Evolutionary conservation across 92 coral and sea anemone species (phyloP).

Genomic region (Zoanthus solanderi): DNA sequence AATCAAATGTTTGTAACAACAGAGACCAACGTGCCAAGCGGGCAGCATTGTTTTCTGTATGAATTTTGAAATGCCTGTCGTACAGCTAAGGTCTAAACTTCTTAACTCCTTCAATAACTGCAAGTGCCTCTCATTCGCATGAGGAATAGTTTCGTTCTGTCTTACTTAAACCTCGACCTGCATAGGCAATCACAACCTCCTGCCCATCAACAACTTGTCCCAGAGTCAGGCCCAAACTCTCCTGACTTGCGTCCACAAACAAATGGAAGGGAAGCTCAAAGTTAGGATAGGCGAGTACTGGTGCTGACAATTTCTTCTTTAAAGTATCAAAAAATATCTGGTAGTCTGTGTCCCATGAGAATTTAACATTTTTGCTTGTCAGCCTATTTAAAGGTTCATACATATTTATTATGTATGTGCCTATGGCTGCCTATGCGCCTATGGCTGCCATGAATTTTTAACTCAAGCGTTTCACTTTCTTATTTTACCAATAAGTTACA

Average conservation of each 20-base stretch:
- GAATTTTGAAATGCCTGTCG: slow-evolving; percentile 34
- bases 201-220: slow-evolving; percentile 42
- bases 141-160: slow-evolving; percentile 45
- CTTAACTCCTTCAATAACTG: slow-evolving; percentile 43
- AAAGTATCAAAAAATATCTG: slow-evolving; percentile 23
- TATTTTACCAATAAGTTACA: too few species aligned
- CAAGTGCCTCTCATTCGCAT: neutral
- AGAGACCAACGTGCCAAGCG: slow-evolving; percentile 52
- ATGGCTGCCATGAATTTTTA: too few species aligned
- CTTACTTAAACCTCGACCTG: slow-evolving; percentile 44
- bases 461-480: too few species aligned
- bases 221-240: slow-evolving; percentile 41
- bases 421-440: too few species aligned
- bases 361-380: slow-evolving; percentile 25
- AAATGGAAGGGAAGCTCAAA: slow-evolving; percentile 29
- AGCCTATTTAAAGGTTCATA: slow-evolving; percentile 20
- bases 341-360: slow-evolving; percentile 31
- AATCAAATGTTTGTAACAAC: slow-evolving; percentile 44
- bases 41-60: slow-evolving; percentile 49
- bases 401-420: too few species aligned
- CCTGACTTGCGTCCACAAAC: slow-evolving; percentile 36
- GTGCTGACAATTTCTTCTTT: slow-evolving; percentile 35
- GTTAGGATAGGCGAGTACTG: slow-evolving; percentile 38
- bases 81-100: slow-evolving; percentile 43
- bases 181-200: slow-evolving; percentile 54